Conservation (phyloP, 1,140 invertebrate genomes). For the Metopolophium dirhodum region DNA sequence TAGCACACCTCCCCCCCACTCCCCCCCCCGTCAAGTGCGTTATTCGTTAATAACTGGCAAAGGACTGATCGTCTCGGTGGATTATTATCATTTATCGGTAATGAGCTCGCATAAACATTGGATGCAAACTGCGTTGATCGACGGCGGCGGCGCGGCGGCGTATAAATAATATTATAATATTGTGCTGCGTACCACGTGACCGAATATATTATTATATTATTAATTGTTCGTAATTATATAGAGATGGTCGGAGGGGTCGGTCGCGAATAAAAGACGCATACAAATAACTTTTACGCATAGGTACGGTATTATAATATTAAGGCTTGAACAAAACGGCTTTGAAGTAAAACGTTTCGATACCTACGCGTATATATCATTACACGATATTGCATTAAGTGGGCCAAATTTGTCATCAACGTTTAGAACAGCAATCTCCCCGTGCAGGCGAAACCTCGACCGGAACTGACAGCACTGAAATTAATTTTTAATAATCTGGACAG, state of each 20-base stretch:
- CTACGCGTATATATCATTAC: no score
- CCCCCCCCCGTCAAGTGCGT: neutral
- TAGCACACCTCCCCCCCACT: neutral
- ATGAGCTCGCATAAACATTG: neutral
- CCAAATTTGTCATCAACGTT: neutral
- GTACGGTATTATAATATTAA: neutral
- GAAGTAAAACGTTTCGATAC: neutral
- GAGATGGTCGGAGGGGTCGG: neutral
- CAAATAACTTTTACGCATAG: neutral
- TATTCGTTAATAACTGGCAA: neutral
- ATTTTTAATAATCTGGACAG: neutral
- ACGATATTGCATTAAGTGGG: neutral
- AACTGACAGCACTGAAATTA: neutral
- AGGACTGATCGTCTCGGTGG: neutral
- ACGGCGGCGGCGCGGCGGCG: no score
- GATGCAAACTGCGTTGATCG: neutral
- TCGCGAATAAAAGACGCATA: neutral
- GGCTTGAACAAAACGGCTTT: neutral
- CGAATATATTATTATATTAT: neutral
- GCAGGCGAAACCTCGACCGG: neutral
- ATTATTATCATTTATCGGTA: slow-evolving; percentile 4
- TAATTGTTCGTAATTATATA: neutral
- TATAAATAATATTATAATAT: neutral
- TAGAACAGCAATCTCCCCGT: neutral
- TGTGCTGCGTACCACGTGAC: neutral